These are phyloP conservation scores for Rhynchonycteris naso DNA, from an alignment of 2,797 vertebrate species.

Conservation along the genomic window DNA sequence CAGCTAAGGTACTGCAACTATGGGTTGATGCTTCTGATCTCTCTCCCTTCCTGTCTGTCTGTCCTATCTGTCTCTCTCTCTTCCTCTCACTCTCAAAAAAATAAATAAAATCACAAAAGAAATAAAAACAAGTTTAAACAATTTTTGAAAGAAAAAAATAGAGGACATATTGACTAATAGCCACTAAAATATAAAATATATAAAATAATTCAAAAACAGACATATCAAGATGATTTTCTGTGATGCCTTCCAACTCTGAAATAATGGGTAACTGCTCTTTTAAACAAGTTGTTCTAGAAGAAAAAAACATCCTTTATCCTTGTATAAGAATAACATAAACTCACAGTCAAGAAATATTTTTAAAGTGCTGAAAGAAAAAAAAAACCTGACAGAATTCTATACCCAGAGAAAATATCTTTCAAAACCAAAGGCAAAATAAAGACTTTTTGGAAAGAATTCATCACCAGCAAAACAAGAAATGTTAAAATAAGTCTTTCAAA, in stretches of 20 bases:
- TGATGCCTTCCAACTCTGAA: background rate
- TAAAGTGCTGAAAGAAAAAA: conserved; percentile 19
- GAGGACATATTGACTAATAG: background rate
- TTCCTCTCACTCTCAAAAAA: no score
- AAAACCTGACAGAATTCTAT: conserved; percentile 9
- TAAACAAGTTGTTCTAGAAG: conserved; percentile 3
- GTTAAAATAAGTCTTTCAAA: background rate
- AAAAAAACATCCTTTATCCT: background rate
- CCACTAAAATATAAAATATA: background rate
- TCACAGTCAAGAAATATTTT: conserved; percentile 48
- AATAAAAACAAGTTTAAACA: background rate
- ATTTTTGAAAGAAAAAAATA: conserved; percentile 7
- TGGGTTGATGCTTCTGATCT: no score
- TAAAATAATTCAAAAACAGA: background rate
- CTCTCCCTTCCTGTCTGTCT: no score
- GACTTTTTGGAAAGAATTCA: conserved; percentile 13
- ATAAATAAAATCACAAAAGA: no score
- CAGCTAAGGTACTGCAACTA: no score
- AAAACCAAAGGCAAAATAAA: conserved; percentile 41
- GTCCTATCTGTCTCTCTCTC: no score
- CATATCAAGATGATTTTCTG: background rate
- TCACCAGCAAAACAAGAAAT: background rate
- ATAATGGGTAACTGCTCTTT: background rate
- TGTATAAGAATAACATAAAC: conserved; percentile 19
- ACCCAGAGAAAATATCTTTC: conserved; percentile 54